Conservation (phyloP, 2,113 vertebrate genomes). For the Enhydra lutris region DNA sequence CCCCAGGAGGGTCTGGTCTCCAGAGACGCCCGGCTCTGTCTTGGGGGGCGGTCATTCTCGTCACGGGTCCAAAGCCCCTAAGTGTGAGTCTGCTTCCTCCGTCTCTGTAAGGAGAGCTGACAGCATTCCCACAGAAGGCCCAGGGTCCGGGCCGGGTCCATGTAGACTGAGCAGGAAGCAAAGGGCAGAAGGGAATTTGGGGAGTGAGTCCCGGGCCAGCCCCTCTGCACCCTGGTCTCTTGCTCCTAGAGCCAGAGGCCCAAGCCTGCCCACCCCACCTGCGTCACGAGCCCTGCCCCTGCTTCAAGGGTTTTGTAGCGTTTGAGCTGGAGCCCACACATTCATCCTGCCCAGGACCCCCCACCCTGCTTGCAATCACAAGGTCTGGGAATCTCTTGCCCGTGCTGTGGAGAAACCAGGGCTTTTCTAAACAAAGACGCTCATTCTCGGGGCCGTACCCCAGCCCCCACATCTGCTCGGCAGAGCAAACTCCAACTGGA, state of each 20-base stretch:
- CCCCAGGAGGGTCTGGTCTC: neutral
- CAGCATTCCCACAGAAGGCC: neutral
- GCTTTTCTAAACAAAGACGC: neutral
- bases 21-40: neutral
- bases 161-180: neutral
- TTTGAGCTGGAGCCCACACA: too few species aligned
- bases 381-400: too few species aligned
- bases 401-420: rapidly evolving
- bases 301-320: neutral
- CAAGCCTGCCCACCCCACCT: rapidly evolving
- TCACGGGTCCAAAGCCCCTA: neutral
- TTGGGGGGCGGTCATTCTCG: neutral
- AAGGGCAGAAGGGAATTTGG: too few species aligned
- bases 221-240: neutral
- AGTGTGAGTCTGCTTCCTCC: neutral
- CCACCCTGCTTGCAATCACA: neutral
- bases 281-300: neutral
- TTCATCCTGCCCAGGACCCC: neutral
- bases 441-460: rapidly evolving
- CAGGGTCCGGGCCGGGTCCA: neutral
- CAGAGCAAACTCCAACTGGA: neutral
- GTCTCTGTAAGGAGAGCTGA: neutral
- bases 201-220: neutral
- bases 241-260: neutral
- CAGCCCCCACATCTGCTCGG: neutral